Evolutionary conservation across 2,113 vertebrate species (phyloP), one percentile per base, ranked within the genome.

Genomic region (Procavia capensis): DNA sequence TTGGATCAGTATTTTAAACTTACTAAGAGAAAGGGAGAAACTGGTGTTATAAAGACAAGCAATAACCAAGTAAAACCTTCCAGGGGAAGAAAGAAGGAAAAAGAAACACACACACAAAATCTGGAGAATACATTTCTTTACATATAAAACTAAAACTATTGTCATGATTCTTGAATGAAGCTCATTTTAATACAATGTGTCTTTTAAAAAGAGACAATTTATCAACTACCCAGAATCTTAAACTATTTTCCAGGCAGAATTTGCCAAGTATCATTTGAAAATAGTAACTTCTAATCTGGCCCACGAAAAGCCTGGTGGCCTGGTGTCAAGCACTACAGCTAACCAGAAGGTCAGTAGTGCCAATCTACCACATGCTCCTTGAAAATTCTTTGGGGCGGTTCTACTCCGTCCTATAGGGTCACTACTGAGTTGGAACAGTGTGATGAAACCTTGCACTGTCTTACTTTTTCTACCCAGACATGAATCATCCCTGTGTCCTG

Each of bases 171-270:
- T 91, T 31, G 84, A 57, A 78, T 20, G 78, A 88, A 86, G 41
- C 3, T 78, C 68, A 92, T 80, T 66, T 91, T 88, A 88, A 76
- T 68, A 84, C 6, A 84, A 20, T 54, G n/a, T 9, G 84, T 14
- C 36, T 34, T 85, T 76, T 88, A 16, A 70, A 87, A 90, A 82
- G 31, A 93, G 41, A 43, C 11, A 76, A 45, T 1, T 87, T 31
- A 36, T 78, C n/a, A 85, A 72, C 19, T n/a, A 43, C 27, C 36
- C 14, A 31, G 41, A 2, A 36, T 31, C 70, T 88, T 89, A 68
- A 88, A 45, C 89, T 92, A 78, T 70, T 85, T 95, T 70, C 27
- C 34, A 72, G 64, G 79, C 16, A 92, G 36, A 94, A 83, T 81
- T 29, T 93, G 59, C 50, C 63, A 54, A 47, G 17, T 78, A 41